Evolutionary conservation across 2,113 vertebrate species (phyloP), one percentile per base, ranked within the genome.

Genomic region (Pristiophorus japonicus): DNA sequence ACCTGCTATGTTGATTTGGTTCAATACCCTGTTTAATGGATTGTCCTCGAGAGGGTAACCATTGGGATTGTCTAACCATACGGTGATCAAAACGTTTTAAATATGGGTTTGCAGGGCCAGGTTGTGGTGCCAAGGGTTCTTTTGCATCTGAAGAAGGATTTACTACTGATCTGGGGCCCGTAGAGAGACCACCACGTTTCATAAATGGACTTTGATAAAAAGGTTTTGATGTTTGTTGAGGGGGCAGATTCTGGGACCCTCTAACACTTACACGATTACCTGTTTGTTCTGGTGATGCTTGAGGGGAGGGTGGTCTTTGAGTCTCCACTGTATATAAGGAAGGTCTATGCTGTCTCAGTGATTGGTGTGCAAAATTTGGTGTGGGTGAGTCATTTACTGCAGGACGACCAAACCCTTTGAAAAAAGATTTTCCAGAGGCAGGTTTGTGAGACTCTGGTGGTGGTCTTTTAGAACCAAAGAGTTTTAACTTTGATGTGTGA

Each of bases 291-390:
- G 96, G 96, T 96, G 95, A 96, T 5, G 59, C 47, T 12, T 96
- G 96, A 96, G 84, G 96, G 78, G 97, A 96, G 66, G 96, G 96
- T 55, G 95, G 93, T 96, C 90, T 65, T 67, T 34, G 95, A 45
- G 0, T 11, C 3, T 11, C 92, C 38, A 45, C 22, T 47, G 42
- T 70, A 47, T 94, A 22, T 66, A 47, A 47, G 65, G 38, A 30
- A 70, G 65, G 92, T 45, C 66, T 16, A 38, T 92, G 88, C 91
- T 97, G 97, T 95, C 96, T 97, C 11, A 97, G 63, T 92, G 97
- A 97, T 78, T 96, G 96, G 91, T 98, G 97, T 65, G 97, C 96
- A 95, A 97, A 97, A 67, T 96, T 88, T 94, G 97, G 96, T 59
- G 96, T 95, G 5, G 95, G 63, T 10, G 47, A 95, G 55, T 96